A percentile compares a stretch with the other conserved stretches of the same genome.
Conservation (phyloP, 2,888 invertebrate species). For the Frankliniella intonsa region DNA sequence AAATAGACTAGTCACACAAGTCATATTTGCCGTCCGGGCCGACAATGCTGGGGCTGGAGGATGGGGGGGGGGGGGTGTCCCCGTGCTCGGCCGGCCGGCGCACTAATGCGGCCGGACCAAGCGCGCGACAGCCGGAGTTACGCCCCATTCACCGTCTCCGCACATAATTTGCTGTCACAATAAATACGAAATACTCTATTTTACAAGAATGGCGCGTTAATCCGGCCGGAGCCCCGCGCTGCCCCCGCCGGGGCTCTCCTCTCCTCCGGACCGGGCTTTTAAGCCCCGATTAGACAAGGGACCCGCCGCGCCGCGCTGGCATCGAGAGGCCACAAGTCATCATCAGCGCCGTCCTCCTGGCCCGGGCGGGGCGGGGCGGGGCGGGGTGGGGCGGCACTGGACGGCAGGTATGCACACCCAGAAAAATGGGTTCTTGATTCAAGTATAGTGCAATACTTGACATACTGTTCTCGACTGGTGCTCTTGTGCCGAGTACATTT, state of each 20-base stretch:
- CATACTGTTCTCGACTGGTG: too few species aligned
- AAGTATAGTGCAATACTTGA: too few species aligned
- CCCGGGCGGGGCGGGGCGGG: background rate
- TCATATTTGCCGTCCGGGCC: too few species aligned
- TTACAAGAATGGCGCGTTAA: background rate
- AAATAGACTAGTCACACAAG: too few species aligned
- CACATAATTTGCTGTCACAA: constrained; percentile 23
- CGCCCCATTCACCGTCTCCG: background rate
- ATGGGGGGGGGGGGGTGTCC: too few species aligned
- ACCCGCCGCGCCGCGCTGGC: background rate
- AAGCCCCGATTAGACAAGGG: constrained; percentile 1
- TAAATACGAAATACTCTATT: constrained; percentile 23
- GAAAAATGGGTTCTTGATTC: too few species aligned
- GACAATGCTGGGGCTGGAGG: too few species aligned
- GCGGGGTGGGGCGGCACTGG: background rate
- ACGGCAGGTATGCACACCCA: too few species aligned
- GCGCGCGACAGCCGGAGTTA: background rate
- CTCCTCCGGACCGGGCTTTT: background rate
- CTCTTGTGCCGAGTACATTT: too few species aligned
- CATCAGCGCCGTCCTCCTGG: too few species aligned
- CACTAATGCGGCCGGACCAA: background rate
- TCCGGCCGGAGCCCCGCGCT: background rate
- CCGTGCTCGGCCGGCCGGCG: too few species aligned
- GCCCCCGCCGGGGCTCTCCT: background rate
- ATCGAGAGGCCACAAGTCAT: too few species aligned